phyloP scores from a whole-genome alignment of 2,113 vertebrate species.

The Epinephelus moara region DNA sequence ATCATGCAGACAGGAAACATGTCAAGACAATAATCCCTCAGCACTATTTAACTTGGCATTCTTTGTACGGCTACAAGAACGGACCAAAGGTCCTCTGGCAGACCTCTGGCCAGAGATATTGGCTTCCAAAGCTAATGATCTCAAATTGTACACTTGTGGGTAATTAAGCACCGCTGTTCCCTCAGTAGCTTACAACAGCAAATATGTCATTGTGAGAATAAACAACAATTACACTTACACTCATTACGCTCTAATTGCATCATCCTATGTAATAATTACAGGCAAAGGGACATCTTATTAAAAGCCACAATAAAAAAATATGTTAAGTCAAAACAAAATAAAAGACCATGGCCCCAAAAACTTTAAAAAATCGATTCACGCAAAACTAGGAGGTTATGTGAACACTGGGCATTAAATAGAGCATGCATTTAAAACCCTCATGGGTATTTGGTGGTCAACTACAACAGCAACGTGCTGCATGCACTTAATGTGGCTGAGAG shows the following conservation, averaged over 20 bases:
- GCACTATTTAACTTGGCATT: constrained; percentile 36
- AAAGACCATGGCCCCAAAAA: constrained; percentile 7
- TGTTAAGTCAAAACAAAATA: neutral
- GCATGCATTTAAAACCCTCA: constrained; percentile 46
- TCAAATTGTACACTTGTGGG: constrained; percentile 73
- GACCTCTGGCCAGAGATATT: constrained; percentile 63
- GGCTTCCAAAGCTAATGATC: constrained; percentile 70
- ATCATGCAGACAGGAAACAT: neutral
- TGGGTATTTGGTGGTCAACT: constrained; percentile 51
- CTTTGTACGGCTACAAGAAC: constrained; percentile 8
- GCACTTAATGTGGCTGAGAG: constrained; percentile 52
- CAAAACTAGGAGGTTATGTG: constrained; percentile 11
- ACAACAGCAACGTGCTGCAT: constrained; percentile 30
- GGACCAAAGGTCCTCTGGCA: constrained; percentile 59
- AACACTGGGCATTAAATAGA: constrained; percentile 45
- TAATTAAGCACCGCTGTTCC: constrained; percentile 71
- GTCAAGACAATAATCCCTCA: constrained; percentile 1
- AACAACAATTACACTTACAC: constrained; percentile 78
- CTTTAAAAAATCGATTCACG: neutral
- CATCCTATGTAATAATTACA: constrained; percentile 59
- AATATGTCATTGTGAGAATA: constrained; percentile 79
- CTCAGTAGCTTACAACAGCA: constrained; percentile 70
- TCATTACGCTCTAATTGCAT: constrained; percentile 77
- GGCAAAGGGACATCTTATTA: constrained; percentile 42
- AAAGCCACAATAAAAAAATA: constrained; percentile 36